phyloP scores from a whole-genome alignment of 2,888 invertebrate genomes.

The Penaeus monodon region DNA sequence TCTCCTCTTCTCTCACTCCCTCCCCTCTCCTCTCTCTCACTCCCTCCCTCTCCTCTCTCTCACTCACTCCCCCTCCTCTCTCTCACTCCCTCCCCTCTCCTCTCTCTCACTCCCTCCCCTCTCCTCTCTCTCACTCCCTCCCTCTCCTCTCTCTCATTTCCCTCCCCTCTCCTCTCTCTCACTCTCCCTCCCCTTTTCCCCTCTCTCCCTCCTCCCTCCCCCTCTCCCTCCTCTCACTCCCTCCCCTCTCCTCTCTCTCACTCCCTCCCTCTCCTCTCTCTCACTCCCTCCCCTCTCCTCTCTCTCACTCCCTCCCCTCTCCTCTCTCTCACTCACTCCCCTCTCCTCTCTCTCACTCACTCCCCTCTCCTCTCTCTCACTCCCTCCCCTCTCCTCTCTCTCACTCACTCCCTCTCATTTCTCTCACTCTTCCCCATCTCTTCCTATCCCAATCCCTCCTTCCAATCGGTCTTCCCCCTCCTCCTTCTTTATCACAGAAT shows the following conservation, averaged over 20 bases:
- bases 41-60: too few relatives aligned
- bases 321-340: not conserved
- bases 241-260: not conserved
- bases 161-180: not conserved
- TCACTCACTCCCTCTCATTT: not conserved
- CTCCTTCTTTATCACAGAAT: not conserved
- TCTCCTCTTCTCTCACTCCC: too few relatives aligned
- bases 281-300: not conserved
- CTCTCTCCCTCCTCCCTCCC: not conserved
- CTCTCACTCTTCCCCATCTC: not conserved
- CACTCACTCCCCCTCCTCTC: too few relatives aligned
- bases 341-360: fast-evolving
- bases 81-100: too few relatives aligned
- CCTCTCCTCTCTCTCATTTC: not conserved
- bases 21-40: too few relatives aligned
- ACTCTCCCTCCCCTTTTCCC: not conserved
- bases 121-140: not conserved
- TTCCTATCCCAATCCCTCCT: too few relatives aligned
- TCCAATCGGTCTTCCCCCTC: too few relatives aligned
- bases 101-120: too few relatives aligned
- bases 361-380: not conserved
- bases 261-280: not conserved
- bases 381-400: not conserved
- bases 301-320: not conserved
- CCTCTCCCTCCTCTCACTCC: not conserved